Conservation (phyloP, 2,797 vertebrate genomes). For the Eleutherodactylus coqui region DNA sequence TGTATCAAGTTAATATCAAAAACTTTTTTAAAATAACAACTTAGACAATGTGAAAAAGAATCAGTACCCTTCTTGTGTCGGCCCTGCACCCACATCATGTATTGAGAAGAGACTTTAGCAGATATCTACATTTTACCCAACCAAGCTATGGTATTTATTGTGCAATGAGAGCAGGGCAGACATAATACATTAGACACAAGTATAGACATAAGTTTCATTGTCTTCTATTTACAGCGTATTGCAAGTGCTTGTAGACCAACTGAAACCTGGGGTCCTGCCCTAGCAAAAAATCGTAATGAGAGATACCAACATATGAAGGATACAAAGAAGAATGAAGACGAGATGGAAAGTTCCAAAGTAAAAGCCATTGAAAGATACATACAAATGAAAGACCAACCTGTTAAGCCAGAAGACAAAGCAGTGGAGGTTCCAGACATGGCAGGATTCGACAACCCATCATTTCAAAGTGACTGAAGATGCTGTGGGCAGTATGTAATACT, state of each 20-base stretch:
- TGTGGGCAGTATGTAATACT: no score
- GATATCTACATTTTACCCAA: background rate
- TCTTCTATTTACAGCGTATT: constrained; percentile 79
- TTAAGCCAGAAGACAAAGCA: background rate
- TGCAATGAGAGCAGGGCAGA: no score
- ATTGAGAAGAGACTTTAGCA: background rate
- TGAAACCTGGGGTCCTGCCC: constrained; percentile 87
- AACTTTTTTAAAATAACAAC: no score
- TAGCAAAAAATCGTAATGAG: constrained; percentile 81
- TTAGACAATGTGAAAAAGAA: no score
- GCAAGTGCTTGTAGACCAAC: constrained; percentile 78
- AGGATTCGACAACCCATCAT: constrained; percentile 26
- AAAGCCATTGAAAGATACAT: constrained; percentile 74
- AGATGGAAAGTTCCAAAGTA: background rate
- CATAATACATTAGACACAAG: background rate
- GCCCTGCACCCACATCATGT: background rate
- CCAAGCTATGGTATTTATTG: background rate
- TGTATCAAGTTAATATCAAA: no score
- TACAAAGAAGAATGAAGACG: background rate
- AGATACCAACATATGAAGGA: constrained; percentile 76
- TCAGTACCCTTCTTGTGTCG: no score
- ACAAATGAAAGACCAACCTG: constrained; percentile 59
- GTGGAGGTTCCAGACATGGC: constrained; percentile 10
- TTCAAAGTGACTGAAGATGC: constrained; percentile 31
- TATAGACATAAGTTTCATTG: background rate